A percentile compares a stretch with the other conserved stretches of the same genome.
phyloP scores from a whole-genome alignment of 2,888 invertebrate genomes.

The Tenthredo scrophulariae region DNA sequence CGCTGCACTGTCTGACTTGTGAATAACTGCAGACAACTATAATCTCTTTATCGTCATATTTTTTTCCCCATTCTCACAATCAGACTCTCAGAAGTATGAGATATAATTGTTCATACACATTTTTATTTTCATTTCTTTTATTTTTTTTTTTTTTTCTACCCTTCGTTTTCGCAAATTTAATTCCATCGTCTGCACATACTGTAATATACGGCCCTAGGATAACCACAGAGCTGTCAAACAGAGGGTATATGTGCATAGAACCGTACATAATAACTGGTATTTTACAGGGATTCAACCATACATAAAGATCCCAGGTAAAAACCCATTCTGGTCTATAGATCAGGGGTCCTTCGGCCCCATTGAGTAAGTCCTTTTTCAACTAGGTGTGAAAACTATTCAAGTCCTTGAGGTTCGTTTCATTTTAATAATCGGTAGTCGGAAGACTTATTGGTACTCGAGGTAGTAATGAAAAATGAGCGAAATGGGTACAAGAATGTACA shows the following conservation, averaged over 20 bases:
- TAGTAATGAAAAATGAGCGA: neutral
- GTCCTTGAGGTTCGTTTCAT: conserved; percentile 38
- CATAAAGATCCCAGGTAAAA: conserved; percentile 25
- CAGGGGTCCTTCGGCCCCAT: neutral
- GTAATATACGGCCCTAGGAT: neutral
- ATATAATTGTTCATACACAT: neutral
- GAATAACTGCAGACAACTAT: neutral
- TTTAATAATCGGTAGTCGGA: conserved; percentile 23
- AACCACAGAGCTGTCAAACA: conserved; percentile 48
- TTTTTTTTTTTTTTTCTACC: neutral
- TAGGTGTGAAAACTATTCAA: conserved; percentile 43
- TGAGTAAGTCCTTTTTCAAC: conserved; percentile 8
- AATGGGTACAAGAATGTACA: neutral
- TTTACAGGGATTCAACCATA: conserved; percentile 16
- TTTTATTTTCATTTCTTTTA: neutral
- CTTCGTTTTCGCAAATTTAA: neutral
- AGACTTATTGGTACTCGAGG: neutral
- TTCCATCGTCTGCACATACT: neutral
- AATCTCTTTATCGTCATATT: neutral
- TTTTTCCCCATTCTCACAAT: neutral
- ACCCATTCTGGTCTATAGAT: neutral
- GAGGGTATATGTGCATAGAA: conserved; percentile 28
- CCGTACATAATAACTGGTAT: conserved; percentile 36
- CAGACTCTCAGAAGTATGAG: neutral
- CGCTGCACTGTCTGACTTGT: neutral